Evolutionary conservation across 2,888 invertebrate species (phyloP).

Genomic region (Orthonevra nobilis): DNA sequence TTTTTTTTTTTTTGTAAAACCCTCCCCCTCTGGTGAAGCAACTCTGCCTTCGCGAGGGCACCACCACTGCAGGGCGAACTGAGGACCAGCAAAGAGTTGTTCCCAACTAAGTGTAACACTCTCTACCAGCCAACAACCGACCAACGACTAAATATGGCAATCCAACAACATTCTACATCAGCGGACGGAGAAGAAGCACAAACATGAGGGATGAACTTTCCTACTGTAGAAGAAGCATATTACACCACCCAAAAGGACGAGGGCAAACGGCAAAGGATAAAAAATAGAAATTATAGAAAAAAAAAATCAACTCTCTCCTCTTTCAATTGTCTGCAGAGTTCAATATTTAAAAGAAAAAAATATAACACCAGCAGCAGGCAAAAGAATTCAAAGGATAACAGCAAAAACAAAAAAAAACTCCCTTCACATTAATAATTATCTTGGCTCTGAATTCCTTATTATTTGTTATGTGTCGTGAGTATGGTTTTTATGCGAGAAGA

Average conservation of each 20-base stretch:
- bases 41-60: constrained; percentile 59
- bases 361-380: not conserved
- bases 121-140: constrained; percentile 68
- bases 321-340: constrained; percentile 2
- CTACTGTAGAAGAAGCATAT: constrained; percentile 30
- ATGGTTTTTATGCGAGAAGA: constrained; percentile 43
- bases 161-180: constrained; percentile 59
- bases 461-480: constrained; percentile 55
- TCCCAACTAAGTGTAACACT: constrained; percentile 61
- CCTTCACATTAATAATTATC: constrained; percentile 52
- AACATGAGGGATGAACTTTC: constrained; percentile 60
- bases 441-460: constrained; percentile 52
- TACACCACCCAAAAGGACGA: constrained; percentile 59
- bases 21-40: constrained; percentile 51
- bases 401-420: too few species aligned
- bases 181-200: constrained; percentile 52
- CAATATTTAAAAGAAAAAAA: constrained; percentile 2
- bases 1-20: constrained; percentile 10
- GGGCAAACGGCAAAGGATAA: constrained; percentile 46
- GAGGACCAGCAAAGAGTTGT: constrained; percentile 63
- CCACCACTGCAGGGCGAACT: constrained; percentile 62
- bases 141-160: constrained; percentile 60
- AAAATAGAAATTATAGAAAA: constrained; percentile 36
- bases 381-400: too few species aligned
- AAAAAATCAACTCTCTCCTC: not conserved